A percentile compares a stretch with the other conserved stretches of the same genome.
phyloP scores from a whole-genome alignment of 1,140 invertebrate genomes.

The Scaptomyza graminum region DNA sequence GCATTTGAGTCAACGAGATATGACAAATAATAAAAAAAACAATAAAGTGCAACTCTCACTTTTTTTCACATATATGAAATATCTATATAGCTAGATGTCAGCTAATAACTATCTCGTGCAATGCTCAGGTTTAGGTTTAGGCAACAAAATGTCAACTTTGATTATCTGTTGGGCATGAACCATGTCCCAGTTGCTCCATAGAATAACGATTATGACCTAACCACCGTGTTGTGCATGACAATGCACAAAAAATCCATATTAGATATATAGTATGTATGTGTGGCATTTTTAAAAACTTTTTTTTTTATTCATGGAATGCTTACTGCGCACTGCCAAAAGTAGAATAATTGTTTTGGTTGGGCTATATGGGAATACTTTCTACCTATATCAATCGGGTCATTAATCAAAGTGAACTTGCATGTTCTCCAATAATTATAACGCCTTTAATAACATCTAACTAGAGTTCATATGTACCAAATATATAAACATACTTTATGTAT shows the following conservation, averaged over 20 bases:
- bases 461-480: constrained; percentile 5
- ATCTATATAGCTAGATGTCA: not conserved
- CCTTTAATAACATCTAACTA: constrained; percentile 31
- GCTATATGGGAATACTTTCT: not conserved
- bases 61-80: constrained; percentile 42
- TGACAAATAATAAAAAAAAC: not conserved
- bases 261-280: constrained; percentile 18
- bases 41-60: constrained; percentile 52
- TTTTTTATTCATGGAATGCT: not conserved
- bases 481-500: not conserved
- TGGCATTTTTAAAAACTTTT: constrained; percentile 51
- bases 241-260: constrained; percentile 58
- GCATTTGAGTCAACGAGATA: constrained; percentile 29
- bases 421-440: constrained; percentile 68
- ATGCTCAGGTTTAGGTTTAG: constrained; percentile 58
- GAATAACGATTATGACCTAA: constrained; percentile 69
- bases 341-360: not conserved
- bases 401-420: constrained; percentile 64
- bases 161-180: constrained; percentile 51
- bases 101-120: constrained; percentile 38
- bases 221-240: constrained; percentile 41
- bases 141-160: constrained; percentile 71
- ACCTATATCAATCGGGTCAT: constrained; percentile 54
- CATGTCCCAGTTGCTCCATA: constrained; percentile 29
- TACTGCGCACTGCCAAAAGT: constrained; percentile 14